Percentiles rank a stretch among this genome's conserved stretches.
Evolutionary conservation across 2,113 vertebrate genomes (phyloP).

Genomic region (Recurvirostra avosetta): DNA sequence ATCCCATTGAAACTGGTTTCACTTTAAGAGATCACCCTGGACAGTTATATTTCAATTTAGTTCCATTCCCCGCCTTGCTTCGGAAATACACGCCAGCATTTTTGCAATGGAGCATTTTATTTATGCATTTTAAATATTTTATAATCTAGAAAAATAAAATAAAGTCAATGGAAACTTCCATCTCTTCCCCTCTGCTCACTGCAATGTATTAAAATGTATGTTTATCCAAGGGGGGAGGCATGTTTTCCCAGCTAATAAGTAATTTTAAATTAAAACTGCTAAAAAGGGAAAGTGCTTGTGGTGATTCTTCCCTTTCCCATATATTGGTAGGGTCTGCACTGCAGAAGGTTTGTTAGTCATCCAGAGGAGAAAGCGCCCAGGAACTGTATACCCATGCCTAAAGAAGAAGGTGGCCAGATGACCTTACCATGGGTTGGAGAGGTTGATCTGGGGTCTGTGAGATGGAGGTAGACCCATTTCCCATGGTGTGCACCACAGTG

Average conservation of each 20-base stretch:
- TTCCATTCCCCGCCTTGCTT: rapidly evolving
- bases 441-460: not conserved
- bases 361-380: not conserved
- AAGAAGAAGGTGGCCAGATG: not conserved
- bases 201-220: not conserved
- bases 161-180: not conserved
- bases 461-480: not conserved
- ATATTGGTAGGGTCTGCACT: not conserved
- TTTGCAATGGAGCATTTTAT: slow-evolving; percentile 32
- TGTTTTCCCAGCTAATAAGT: not conserved
- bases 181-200: not conserved
- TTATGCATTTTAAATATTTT: not conserved
- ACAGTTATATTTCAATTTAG: not conserved
- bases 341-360: not conserved
- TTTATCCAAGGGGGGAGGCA: not conserved
- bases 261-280: not conserved
- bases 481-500: rapidly evolving
- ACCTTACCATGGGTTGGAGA: not conserved
- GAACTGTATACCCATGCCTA: not conserved
- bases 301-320: not conserved
- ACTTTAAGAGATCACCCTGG: not conserved
- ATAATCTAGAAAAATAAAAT: not conserved
- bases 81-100: not conserved
- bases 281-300: not conserved
- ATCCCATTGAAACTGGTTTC: not conserved